A percentile compares a stretch with the other conserved stretches of the same genome.
phyloP scores from a whole-genome alignment of 2,797 vertebrate species.

The Microhierax caerulescens region DNA sequence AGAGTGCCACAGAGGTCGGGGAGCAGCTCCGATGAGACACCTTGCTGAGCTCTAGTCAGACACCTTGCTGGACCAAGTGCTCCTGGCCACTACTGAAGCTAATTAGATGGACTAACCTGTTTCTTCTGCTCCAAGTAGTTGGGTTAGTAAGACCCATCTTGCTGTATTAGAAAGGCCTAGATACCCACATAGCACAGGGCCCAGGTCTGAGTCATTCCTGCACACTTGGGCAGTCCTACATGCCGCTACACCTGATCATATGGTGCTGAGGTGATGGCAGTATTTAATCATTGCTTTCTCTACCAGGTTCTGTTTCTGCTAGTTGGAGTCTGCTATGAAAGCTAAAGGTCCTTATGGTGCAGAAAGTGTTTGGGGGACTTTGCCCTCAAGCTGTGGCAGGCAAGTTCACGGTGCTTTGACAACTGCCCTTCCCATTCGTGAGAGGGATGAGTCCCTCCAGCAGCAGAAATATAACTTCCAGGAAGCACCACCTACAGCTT shows the following conservation, averaged over 20 bases:
- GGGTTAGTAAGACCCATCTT: background rate
- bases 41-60: background rate
- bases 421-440: background rate
- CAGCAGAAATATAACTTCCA: background rate
- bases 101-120: background rate
- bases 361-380: background rate
- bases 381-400: background rate
- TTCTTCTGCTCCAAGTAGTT: background rate
- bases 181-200: background rate
- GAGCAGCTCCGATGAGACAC: background rate
- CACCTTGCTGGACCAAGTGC: background rate
- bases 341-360: background rate
- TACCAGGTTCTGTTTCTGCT: background rate
- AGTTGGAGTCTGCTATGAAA: background rate
- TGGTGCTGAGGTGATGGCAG: background rate
- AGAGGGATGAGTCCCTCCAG: background rate
- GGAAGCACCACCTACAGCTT: background rate
- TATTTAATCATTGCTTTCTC: background rate
- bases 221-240: accelerated
- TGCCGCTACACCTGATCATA: background rate
- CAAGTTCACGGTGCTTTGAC: background rate
- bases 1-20: background rate
- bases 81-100: background rate
- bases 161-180: background rate
- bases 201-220: background rate